These are phyloP conservation scores for Nephrotoma flavescens DNA, from an alignment of 2,888 invertebrate genomes.

Conservation along the genomic window DNA sequence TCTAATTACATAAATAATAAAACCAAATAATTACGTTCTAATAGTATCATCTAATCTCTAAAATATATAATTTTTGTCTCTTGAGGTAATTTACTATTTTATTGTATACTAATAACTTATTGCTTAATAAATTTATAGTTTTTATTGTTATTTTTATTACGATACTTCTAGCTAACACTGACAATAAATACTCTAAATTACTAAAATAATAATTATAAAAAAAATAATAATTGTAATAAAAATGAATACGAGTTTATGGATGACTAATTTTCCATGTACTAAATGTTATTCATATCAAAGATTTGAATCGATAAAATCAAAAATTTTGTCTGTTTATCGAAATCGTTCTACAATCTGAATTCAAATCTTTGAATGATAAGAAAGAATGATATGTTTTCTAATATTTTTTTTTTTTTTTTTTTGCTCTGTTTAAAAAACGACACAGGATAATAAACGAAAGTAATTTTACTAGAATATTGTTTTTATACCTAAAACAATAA, in stretches of 20 bases:
- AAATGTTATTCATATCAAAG: not conserved
- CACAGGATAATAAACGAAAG: not conserved
- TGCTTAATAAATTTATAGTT: not conserved
- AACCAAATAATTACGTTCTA: not conserved
- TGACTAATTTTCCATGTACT: not conserved
- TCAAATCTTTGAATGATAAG: not conserved
- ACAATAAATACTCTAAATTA: not conserved
- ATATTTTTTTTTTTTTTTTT: not conserved
- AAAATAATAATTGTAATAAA: not conserved
- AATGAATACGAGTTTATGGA: not conserved
- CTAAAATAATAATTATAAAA: not conserved
- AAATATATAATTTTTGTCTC: not conserved
- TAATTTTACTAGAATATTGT: not conserved
- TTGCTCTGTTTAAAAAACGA: not conserved
- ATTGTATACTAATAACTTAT: not conserved
- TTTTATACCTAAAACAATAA: not conserved
- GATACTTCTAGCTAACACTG: not conserved
- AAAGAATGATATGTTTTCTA: not conserved
- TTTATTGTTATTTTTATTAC: not conserved
- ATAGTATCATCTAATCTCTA: not conserved
- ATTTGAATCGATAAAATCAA: not conserved
- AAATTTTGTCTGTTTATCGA: not conserved
- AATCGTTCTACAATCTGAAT: not conserved
- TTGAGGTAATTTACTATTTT: not conserved
- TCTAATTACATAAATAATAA: not conserved